Conservation (phyloP, 2,113 vertebrate species). For the Perca schrenkii region DNA sequence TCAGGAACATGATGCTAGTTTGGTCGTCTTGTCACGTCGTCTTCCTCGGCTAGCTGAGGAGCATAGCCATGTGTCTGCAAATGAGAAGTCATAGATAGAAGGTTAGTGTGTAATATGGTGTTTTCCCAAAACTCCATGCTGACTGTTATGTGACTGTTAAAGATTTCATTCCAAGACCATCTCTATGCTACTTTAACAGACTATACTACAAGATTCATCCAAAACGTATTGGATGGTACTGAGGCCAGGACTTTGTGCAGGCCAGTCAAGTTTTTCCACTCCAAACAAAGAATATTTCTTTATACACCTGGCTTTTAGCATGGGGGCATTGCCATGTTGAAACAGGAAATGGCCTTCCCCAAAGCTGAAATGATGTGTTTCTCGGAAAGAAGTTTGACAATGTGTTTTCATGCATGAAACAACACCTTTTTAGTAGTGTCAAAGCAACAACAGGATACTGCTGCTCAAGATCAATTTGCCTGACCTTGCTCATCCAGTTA, state of each 20-base stretch:
- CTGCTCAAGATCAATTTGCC: not conserved
- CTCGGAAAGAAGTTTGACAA: not conserved
- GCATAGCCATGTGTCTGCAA: constrained; percentile 69
- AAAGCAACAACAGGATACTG: no score
- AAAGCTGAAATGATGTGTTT: not conserved
- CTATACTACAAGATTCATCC: not conserved
- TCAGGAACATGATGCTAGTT: constrained; percentile 81
- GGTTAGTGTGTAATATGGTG: not conserved
- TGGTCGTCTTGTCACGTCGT: not conserved
- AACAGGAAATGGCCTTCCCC: not conserved
- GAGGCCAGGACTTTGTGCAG: not conserved
- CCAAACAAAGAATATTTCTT: not conserved
- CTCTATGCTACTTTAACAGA: not conserved
- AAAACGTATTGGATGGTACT: not conserved
- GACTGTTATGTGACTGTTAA: not conserved
- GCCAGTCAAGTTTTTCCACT: not conserved
- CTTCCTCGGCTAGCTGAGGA: constrained; percentile 45
- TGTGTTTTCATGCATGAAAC: not conserved
- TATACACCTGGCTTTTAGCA: not conserved
- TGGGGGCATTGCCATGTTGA: not conserved
- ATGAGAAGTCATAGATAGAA: not conserved
- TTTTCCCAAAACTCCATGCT: not conserved
- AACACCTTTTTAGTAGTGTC: not conserved
- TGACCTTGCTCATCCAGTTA: constrained; percentile 24
- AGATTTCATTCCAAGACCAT: not conserved